Conservation (phyloP, 1,140 invertebrate species). For the Lordiphosa mommai region DNA sequence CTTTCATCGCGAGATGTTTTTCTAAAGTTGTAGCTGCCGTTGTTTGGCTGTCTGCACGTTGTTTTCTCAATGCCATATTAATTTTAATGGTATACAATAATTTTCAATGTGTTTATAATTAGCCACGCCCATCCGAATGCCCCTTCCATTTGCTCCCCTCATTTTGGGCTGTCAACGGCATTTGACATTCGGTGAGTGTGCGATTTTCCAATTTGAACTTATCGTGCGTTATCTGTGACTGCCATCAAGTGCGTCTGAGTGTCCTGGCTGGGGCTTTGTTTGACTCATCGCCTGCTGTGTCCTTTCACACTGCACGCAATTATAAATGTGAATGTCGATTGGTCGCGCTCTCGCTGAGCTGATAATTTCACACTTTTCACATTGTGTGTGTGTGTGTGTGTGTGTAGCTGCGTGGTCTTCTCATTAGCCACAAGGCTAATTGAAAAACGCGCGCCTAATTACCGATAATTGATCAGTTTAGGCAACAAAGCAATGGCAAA, state of each 20-base stretch:
- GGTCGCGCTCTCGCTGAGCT: slow-evolving; percentile 1
- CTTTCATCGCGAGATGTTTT: too few relatives aligned
- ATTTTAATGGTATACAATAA: slow-evolving; percentile 42
- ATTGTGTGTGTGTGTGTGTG: background rate
- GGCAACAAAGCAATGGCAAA: slow-evolving; percentile 4
- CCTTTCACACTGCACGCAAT: slow-evolving; percentile 32
- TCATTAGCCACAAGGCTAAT: slow-evolving; percentile 56
- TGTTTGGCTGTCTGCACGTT: slow-evolving; percentile 11
- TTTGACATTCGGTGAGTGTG: slow-evolving; percentile 26
- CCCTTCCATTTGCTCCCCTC: background rate
- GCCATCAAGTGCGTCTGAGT: slow-evolving; percentile 52
- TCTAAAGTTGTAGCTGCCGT: slow-evolving; percentile 1
- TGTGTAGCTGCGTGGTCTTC: slow-evolving; percentile 10
- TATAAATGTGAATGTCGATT: slow-evolving; percentile 50
- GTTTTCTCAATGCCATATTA: slow-evolving; percentile 24
- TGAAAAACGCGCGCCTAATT: slow-evolving; percentile 48
- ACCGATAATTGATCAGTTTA: slow-evolving; percentile 62
- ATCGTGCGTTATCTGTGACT: slow-evolving; percentile 22
- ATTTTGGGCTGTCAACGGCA: slow-evolving; percentile 47
- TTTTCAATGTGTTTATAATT: slow-evolving; percentile 54
- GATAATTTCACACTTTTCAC: slow-evolving; percentile 50
- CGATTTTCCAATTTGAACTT: slow-evolving; percentile 7
- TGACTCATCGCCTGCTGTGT: slow-evolving; percentile 1
- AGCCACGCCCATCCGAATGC: slow-evolving; percentile 38
- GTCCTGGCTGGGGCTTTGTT: slow-evolving; percentile 24